These are phyloP conservation scores for Griposia aprilina DNA, from an alignment of 2,888 invertebrate genomes.

Conservation along the genomic window DNA sequence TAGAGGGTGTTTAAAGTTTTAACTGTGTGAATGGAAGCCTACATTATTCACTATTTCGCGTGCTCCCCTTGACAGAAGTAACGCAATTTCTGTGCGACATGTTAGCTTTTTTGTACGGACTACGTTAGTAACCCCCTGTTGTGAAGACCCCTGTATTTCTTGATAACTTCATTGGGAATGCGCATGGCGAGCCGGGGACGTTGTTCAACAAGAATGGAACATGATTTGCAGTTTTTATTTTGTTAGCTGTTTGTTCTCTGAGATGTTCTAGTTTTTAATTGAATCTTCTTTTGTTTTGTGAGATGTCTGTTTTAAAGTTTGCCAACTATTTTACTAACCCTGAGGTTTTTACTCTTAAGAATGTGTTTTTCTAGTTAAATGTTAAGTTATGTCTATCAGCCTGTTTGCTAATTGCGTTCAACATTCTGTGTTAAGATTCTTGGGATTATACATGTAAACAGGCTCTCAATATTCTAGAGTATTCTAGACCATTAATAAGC, in stretches of 20 bases:
- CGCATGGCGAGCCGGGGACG: conserved; percentile 72
- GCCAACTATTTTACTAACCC: conserved; percentile 16
- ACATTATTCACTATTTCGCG: conserved; percentile 86
- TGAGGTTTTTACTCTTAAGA: neutral
- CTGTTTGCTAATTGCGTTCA: neutral
- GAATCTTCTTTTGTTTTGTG: conserved; percentile 41
- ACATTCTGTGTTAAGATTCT: neutral
- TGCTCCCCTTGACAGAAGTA: conserved; percentile 77
- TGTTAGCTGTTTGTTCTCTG: conserved; percentile 46
- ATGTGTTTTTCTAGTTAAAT: neutral
- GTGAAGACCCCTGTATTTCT: conserved; percentile 78
- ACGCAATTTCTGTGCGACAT: conserved; percentile 78
- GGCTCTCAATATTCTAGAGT: neutral
- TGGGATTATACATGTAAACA: neutral
- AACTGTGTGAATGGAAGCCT: conserved; percentile 84
- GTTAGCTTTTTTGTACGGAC: conserved; percentile 81
- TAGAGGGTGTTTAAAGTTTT: conserved; percentile 87
- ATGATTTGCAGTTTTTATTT: conserved; percentile 70
- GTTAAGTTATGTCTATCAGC: neutral
- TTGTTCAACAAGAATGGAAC: conserved; percentile 73
- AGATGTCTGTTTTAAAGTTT: conserved; percentile 67
- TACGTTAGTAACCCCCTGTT: conserved; percentile 76
- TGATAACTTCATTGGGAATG: conserved; percentile 89
- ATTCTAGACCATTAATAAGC: neutral
- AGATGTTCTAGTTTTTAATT: conserved; percentile 39